Conservation (phyloP, 2,113 vertebrate species). For the Lepisosteus oculatus region DNA sequence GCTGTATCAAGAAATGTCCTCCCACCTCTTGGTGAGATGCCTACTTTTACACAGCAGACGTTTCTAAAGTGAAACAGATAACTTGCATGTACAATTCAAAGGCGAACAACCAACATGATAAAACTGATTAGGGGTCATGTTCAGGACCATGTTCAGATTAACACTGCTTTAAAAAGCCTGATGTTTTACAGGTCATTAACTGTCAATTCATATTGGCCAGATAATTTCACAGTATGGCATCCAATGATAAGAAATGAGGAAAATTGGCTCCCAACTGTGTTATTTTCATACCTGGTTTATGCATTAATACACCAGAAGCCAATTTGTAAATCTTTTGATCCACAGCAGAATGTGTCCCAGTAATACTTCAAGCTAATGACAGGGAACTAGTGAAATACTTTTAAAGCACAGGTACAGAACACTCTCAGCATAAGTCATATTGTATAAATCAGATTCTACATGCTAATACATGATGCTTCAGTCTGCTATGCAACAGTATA, state of each 20-base stretch:
- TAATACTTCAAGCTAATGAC: neutral
- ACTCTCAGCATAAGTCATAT: no score
- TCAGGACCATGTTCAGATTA: neutral
- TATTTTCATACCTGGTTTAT: constrained; percentile 5
- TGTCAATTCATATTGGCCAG: neutral
- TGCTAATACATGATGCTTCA: no score
- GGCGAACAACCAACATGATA: neutral
- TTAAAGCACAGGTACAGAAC: no score
- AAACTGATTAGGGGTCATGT: neutral
- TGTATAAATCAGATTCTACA: no score
- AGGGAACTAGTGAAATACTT: no score
- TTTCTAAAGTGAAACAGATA: no score
- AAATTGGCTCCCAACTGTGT: constrained; percentile 15
- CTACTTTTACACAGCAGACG: no score
- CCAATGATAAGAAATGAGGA: constrained; percentile 11
- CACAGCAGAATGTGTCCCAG: neutral
- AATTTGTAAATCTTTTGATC: constrained; percentile 5
- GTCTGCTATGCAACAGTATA: no score
- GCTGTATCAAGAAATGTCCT: no score
- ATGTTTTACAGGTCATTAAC: neutral
- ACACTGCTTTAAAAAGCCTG: neutral
- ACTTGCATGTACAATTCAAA: no score
- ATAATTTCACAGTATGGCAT: constrained; percentile 5
- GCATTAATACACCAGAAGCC: constrained; percentile 13
- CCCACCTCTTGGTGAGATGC: no score